Conservation (phyloP, 2,113 vertebrate species). For the Herpailurus yagouaroundi region DNA sequence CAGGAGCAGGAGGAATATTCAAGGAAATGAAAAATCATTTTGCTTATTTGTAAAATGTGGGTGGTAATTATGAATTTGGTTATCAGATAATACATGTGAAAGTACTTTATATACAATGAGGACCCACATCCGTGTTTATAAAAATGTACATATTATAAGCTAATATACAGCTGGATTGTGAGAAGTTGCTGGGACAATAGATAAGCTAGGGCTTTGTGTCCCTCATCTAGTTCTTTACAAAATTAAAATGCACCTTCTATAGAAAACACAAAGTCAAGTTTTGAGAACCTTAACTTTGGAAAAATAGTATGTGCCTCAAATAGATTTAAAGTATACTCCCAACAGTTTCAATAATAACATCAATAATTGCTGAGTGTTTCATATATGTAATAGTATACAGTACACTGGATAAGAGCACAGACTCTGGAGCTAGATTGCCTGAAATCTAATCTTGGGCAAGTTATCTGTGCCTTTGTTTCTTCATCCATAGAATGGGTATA, state of each 20-base stretch:
- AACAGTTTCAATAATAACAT: not conserved
- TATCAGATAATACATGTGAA: not conserved
- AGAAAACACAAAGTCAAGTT: constrained; percentile 23
- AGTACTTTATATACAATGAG: not conserved
- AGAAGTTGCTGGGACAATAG: not conserved
- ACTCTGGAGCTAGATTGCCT: not conserved
- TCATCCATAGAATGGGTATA: not conserved
- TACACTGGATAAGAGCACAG: not conserved
- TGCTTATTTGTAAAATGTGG: constrained; percentile 12
- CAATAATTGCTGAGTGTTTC: not conserved
- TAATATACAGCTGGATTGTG: not conserved
- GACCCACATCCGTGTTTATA: not conserved
- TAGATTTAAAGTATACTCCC: not conserved
- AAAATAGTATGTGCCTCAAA: constrained; percentile 4
- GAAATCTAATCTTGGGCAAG: not conserved
- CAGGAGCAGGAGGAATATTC: not conserved
- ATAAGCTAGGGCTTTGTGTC: not conserved
- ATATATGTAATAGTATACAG: not conserved
- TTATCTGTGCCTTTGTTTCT: constrained; percentile 15
- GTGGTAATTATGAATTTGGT: not conserved
- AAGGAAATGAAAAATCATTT: constrained; percentile 31
- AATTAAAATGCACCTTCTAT: constrained; percentile 15
- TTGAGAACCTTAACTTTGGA: constrained; percentile 29
- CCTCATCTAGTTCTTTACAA: constrained; percentile 29
- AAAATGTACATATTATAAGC: not conserved